Evolutionary conservation across 2,888 invertebrate species (phyloP), one percentile per base, ranked within the genome.

Genomic region (Anoncus sp.): DNA sequence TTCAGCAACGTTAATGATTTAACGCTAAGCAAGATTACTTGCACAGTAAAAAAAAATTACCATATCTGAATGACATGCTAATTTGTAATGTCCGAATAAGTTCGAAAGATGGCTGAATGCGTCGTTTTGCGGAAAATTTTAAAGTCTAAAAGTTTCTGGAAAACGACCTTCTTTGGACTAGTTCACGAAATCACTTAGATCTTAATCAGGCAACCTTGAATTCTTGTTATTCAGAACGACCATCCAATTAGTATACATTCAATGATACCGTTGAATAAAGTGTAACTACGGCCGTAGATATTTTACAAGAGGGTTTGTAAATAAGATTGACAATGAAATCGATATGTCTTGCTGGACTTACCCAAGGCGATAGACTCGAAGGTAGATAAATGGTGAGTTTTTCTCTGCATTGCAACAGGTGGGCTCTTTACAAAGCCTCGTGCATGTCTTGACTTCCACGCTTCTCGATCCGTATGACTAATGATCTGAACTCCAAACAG

Each of bases 401-500:
- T 47, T 53, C 62, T 53, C 9, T 40, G 24, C 77, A 80, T 69
- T 77, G 89, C 89, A 89, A 89, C 89, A 89, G 89, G 89, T 89
- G 88, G 88, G 85, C 85, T 85, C 85, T 87, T 66, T 53, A 14
- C 40, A 14, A 51, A 24, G 65, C 65, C 51, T 65, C 63, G 63
- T 31, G 63, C 18, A 63, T 59, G 81, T 83, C 84, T 83, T 81
- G 82, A 82, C 83, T 82, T 70, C 62, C 82, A 70, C 85, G 31
- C 31, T 31, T 77, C 81, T 78, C 77, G 71, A 40, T 55, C 70
- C 47, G 74, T 72, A 85, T 76, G 82, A 76, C 7, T 85, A 85
- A 83, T 82, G 81, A 82, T 57, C 73, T 75, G 60, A 47, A 24
- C 47, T 7, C 18, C 35, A 20, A 18, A 27, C 27, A 20, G 38